Percentiles rank a stretch among this genome's conserved stretches.
Evolutionary conservation across 2,888 invertebrate genomes (phyloP).

Genomic region (Lasiommata megera): DNA sequence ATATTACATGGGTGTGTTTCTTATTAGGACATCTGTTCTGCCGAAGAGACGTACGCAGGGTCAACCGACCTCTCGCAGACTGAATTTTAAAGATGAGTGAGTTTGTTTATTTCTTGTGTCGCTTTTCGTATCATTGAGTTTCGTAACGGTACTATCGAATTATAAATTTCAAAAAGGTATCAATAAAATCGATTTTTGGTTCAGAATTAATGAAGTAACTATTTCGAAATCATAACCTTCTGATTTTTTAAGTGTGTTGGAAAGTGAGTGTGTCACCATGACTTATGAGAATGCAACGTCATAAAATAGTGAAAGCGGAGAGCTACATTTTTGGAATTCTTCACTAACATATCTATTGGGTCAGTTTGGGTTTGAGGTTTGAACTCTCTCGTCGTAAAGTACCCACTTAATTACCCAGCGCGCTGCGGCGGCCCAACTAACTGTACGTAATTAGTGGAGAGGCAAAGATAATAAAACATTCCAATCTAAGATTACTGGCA

Average conservation of each 20-base stretch:
- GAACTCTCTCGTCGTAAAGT: slow-evolving; percentile 30
- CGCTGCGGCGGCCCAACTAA: slow-evolving; percentile 17
- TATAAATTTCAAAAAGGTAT: no score
- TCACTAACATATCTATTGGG: slow-evolving; percentile 25
- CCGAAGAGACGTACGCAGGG: no score
- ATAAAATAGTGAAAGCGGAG: slow-evolving; percentile 20
- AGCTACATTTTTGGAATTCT: slow-evolving; percentile 20
- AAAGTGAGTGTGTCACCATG: slow-evolving; percentile 9
- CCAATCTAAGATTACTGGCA: slow-evolving; percentile 19
- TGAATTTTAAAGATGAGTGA: no score
- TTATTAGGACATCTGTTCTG: no score
- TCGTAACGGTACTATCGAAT: no score
- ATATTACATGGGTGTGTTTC: no score
- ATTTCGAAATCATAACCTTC: no score
- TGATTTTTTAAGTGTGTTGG: neutral
- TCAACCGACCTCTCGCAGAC: no score
- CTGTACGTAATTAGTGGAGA: slow-evolving; percentile 31
- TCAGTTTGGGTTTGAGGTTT: slow-evolving; percentile 24
- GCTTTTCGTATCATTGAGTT: no score
- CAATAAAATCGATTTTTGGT: no score
- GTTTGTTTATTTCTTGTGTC: no score
- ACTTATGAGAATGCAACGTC: slow-evolving; percentile 10
- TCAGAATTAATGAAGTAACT: no score
- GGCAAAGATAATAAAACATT: slow-evolving; percentile 37
- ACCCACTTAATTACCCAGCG: slow-evolving; percentile 25